These are phyloP conservation scores for Onthophagus sagittarius DNA, from an alignment of 2,888 invertebrate species.

Conservation along the genomic window DNA sequence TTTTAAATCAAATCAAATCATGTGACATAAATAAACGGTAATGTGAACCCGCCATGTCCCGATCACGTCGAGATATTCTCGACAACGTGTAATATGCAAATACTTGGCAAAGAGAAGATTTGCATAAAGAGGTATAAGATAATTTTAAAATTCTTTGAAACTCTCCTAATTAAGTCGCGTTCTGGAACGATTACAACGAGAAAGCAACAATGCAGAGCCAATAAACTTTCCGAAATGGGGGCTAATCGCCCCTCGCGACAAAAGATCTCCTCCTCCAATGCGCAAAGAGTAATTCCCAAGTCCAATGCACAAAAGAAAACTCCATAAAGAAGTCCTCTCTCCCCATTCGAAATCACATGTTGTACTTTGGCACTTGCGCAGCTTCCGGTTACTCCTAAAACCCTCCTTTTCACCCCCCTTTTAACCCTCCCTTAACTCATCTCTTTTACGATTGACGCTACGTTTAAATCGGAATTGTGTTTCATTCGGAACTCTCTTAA, in stretches of 20 bases:
- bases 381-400: slow-evolving; percentile 26
- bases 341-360: slow-evolving; percentile 23
- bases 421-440: neutral
- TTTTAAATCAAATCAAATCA: neutral
- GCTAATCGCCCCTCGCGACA: slow-evolving; percentile 3
- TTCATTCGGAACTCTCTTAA: neutral
- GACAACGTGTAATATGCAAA: too few relatives aligned
- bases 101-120: too few relatives aligned
- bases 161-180: neutral
- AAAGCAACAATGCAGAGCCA: slow-evolving; percentile 2
- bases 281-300: slow-evolving; percentile 8
- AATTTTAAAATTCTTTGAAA: neutral
- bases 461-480: neutral
- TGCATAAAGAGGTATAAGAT: neutral
- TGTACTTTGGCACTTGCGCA: slow-evolving; percentile 29
- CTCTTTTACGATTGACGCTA: neutral
- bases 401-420: neutral
- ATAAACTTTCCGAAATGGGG: slow-evolving; percentile 8
- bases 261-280: slow-evolving; percentile 2
- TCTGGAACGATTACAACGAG: neutral
- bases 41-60: neutral
- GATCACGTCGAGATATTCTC: neutral
- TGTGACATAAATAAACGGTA: slow-evolving; percentile 9
- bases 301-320: slow-evolving; percentile 10
- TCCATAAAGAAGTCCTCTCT: slow-evolving; percentile 3